Percentiles rank a stretch among this genome's conserved stretches.
Evolutionary conservation across 2,888 invertebrate genomes (phyloP).

Genomic region (Cylindroiulus punctatus): DNA sequence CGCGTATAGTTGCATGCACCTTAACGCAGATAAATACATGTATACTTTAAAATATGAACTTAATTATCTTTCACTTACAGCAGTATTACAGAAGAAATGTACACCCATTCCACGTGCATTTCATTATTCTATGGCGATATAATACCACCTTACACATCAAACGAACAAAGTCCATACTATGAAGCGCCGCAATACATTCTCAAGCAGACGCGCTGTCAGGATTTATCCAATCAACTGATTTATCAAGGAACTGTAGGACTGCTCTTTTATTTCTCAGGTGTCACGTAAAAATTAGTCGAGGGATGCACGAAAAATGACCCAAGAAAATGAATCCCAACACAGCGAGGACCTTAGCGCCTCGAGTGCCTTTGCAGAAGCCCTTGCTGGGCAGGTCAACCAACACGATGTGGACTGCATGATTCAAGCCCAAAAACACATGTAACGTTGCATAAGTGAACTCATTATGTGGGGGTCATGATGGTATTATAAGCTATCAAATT

Average conservation of each 20-base stretch:
- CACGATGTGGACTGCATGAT: slow-evolving; percentile 90
- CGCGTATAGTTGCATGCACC: too few relatives aligned
- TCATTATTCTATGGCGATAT: too few relatives aligned
- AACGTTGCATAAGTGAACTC: slow-evolving; percentile 63
- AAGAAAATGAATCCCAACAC: slow-evolving; percentile 49
- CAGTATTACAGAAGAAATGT: too few relatives aligned
- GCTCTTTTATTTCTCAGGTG: neutral
- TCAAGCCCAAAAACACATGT: slow-evolving; percentile 92
- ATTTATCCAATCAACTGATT: neutral
- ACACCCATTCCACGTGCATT: too few relatives aligned
- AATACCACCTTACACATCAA: too few relatives aligned
- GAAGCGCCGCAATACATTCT: neutral
- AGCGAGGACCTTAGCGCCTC: slow-evolving; percentile 70
- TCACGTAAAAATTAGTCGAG: neutral
- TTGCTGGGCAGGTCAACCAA: slow-evolving; percentile 91
- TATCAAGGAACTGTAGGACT: neutral
- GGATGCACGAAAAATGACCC: neutral
- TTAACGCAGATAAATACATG: too few relatives aligned
- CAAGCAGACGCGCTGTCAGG: neutral
- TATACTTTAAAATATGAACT: too few relatives aligned
- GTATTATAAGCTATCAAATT: too few relatives aligned
- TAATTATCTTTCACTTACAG: too few relatives aligned
- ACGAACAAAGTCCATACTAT: neutral
- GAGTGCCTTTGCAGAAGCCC: slow-evolving; percentile 90
- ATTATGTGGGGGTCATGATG: too few relatives aligned